Percentiles rank a stretch among this genome's conserved stretches.
These are phyloP conservation scores for Copsychus sechellarum DNA, from an alignment of 2,113 vertebrate genomes.

Conservation along the genomic window DNA sequence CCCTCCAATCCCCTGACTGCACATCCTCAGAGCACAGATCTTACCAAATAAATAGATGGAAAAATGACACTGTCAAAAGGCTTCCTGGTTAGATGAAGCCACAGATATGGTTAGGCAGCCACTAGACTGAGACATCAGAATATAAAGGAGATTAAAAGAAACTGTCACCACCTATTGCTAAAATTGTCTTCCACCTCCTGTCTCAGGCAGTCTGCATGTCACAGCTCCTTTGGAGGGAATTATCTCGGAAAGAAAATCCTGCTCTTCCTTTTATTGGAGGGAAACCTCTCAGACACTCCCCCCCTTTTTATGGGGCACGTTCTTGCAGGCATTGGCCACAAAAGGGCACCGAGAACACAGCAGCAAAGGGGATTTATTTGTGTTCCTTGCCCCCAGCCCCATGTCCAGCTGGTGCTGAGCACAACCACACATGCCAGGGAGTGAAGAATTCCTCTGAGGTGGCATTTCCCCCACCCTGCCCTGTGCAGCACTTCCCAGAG, in stretches of 20 bases:
- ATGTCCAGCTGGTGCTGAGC: fast-evolving
- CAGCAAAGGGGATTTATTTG: background rate
- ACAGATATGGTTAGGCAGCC: background rate
- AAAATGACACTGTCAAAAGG: background rate
- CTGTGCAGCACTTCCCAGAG: background rate
- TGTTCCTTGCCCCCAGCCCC: background rate
- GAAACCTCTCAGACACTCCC: background rate
- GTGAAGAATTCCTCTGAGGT: fast-evolving
- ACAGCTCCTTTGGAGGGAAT: background rate
- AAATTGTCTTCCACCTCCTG: background rate
- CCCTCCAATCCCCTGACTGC: background rate
- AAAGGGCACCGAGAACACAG: fast-evolving
- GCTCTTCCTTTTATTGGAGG: background rate
- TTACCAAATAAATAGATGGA: background rate
- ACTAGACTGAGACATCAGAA: background rate
- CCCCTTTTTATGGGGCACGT: fast-evolving
- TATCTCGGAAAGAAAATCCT: background rate
- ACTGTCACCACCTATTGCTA: conserved; percentile 26
- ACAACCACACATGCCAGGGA: fast-evolving
- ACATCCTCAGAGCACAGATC: background rate
- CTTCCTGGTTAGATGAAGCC: background rate
- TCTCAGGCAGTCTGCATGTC: background rate
- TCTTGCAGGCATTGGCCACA: fast-evolving
- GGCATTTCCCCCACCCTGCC: background rate
- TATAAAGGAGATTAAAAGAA: background rate